Base-by-base conservation (phyloP, 2,113 vertebrate genomes). In the Charadrius vociferus region DNA sequence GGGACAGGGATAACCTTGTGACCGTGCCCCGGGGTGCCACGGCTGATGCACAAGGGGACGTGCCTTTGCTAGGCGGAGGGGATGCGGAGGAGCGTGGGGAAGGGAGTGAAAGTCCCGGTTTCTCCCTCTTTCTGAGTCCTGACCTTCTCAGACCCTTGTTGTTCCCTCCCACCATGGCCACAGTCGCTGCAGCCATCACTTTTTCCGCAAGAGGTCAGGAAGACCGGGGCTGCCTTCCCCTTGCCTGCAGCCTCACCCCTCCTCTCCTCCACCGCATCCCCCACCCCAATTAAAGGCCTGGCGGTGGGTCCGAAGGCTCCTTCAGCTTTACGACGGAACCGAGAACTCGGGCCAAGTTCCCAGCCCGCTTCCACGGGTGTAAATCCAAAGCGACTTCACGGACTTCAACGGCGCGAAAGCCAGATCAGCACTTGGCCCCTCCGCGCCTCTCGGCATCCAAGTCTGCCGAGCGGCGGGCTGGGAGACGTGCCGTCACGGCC, bases 1-100 rank as follows among this genome's bases (percentile, higher is more conserved):
- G 45, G 49, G 36, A 73, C 12, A 32, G 17, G n/a, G 19, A 45
- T 2, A 6, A 4, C 15, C 21, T 53, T 1, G 6, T 32, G 18
- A 34, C 49, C 0, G 0, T 32, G 73, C 4, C 39, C 10, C 0
- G 0, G 12, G 6, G 12, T 63, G 43, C 22, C 47, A 50, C 0
- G 0, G 70, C 32, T 65, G n/a, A n/a, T 43, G 37, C 45, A 47
- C 1, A 3, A 59, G 37, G n/a, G 74, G 77, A 86, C 12, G 23
- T 3, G 1, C 41, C 15, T 53, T 81, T 49, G 8, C 52, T 20
- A 41, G 3, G 12, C 3, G 12, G n/a, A 78, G 7, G 21, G 56
- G 12, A 63, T n/a, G 30, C 1, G 4, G 37, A 84, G 6, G 21
- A 88, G 36, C 1, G 1, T 8, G 14, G 29, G 14, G 34, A 87